A percentile compares a stretch with the other conserved stretches of the same genome.
These are phyloP conservation scores for Oikopleura dioica DNA, from an alignment of 23 tunicate genomes.

Conservation along the genomic window DNA sequence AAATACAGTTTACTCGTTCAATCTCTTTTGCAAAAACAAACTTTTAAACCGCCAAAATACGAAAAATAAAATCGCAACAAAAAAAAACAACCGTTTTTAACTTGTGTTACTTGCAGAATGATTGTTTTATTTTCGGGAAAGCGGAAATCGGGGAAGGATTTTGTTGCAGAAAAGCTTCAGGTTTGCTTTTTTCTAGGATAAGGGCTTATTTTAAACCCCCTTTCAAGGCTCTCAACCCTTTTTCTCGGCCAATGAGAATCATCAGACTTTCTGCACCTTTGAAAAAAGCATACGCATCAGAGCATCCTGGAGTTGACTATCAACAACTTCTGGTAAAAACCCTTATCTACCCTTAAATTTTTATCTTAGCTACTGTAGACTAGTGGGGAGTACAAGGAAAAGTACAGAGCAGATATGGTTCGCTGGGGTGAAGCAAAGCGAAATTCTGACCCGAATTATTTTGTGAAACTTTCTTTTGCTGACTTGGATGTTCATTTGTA, in stretches of 20 bases:
- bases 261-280: slow-evolving; percentile 45
- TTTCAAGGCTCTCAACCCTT: too few relatives aligned
- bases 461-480: slow-evolving; percentile 23
- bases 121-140: slow-evolving; percentile 61
- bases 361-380: too few relatives aligned
- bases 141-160: slow-evolving; percentile 83
- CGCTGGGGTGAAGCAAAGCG: slow-evolving; percentile 66
- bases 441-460: slow-evolving; percentile 24
- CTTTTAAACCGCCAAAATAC: too few relatives aligned
- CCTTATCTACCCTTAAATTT: too few relatives aligned
- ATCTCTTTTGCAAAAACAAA: too few relatives aligned
- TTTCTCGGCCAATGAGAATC: not conserved
- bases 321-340: slow-evolving; percentile 25
- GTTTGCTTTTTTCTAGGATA: slow-evolving; percentile 17
- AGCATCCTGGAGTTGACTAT: slow-evolving; percentile 31
- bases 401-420: slow-evolving; percentile 54
- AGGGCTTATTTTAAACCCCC: too few relatives aligned
- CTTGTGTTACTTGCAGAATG: not conserved
- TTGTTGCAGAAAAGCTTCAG: slow-evolving; percentile 23
- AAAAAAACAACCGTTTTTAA: too few relatives aligned
- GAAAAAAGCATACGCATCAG: slow-evolving; percentile 34
- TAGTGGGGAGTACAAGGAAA: slow-evolving; percentile 38
- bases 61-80: too few relatives aligned
- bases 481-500: not conserved
- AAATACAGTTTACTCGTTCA: too few relatives aligned